phyloP scores from a whole-genome alignment of 1,140 invertebrate genomes.

The Grapholita molesta region DNA sequence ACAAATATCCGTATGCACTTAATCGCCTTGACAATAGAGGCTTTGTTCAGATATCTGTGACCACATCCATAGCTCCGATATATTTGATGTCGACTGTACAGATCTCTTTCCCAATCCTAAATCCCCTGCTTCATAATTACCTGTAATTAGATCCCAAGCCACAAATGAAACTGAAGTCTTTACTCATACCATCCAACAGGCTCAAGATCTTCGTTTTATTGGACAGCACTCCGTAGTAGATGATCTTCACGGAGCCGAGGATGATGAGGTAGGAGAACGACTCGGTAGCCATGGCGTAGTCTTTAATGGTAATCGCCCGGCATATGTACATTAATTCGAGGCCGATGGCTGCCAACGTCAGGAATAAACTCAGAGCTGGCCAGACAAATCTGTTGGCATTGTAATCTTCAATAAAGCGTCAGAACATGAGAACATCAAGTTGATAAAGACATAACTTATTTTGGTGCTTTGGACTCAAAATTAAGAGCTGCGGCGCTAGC shows the following conservation, averaged over 20 bases:
- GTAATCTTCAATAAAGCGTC: too few relatives aligned
- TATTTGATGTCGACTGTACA: too few relatives aligned
- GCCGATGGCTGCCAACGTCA: background rate
- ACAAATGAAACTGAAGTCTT: background rate
- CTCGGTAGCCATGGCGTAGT: background rate
- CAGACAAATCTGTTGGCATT: background rate
- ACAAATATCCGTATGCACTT: too few relatives aligned
- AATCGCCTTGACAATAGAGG: too few relatives aligned
- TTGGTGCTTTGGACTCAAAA: too few relatives aligned
- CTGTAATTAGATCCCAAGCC: background rate
- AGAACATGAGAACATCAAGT: too few relatives aligned
- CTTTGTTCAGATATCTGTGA: too few relatives aligned
- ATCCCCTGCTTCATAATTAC: background rate
- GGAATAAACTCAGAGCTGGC: background rate
- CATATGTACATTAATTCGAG: background rate
- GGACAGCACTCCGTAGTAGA: background rate
- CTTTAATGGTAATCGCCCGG: background rate
- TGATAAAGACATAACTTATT: too few relatives aligned
- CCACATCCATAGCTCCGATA: too few relatives aligned
- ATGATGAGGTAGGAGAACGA: background rate
- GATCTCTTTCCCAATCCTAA: too few relatives aligned
- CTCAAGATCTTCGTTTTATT: background rate
- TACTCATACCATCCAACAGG: background rate
- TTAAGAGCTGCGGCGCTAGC: too few relatives aligned
- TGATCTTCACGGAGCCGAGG: background rate